Evolutionary conservation across 1,140 invertebrate genomes (phyloP).

Genomic region (Pogonomyrmex californicus): DNA sequence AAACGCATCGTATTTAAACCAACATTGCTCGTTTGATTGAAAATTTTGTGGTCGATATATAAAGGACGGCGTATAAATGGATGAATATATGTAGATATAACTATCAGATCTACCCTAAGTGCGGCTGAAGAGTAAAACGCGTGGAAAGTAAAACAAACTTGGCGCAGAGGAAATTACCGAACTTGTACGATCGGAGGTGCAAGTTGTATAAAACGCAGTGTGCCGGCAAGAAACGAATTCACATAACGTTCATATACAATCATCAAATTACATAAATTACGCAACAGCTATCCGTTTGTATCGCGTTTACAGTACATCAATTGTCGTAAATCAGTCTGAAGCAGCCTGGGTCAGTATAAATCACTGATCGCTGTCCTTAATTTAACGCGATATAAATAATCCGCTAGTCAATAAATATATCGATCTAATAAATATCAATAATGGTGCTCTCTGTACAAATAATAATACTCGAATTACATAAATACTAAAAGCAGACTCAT

Average conservation of each 20-base stretch:
- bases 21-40: constrained; percentile 44
- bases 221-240: not conserved
- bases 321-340: constrained; percentile 20
- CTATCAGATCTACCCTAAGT: constrained; percentile 1
- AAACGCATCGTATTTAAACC: constrained; percentile 19
- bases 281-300: constrained; percentile 5
- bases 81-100: constrained; percentile 36
- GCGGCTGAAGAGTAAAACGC: not conserved
- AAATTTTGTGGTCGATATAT: constrained; percentile 62
- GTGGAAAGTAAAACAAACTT: not conserved
- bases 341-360: not conserved
- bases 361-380: not conserved
- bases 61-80: constrained; percentile 70
- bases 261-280: constrained; percentile 53
- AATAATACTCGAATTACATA: constrained; percentile 57
- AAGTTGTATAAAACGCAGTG: not conserved
- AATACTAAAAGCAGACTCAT: constrained; percentile 50
- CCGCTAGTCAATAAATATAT: constrained; percentile 68
- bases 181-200: constrained; percentile 15
- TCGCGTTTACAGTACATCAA: not conserved
- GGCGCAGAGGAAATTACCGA: not conserved
- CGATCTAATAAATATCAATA: constrained; percentile 64
- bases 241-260: not conserved
- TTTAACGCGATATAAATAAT: constrained; percentile 71
- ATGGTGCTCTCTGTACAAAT: constrained; percentile 58